Evolutionary conservation across 2,888 invertebrate genomes (phyloP).

Genomic region (Hypolimnas misippus): DNA sequence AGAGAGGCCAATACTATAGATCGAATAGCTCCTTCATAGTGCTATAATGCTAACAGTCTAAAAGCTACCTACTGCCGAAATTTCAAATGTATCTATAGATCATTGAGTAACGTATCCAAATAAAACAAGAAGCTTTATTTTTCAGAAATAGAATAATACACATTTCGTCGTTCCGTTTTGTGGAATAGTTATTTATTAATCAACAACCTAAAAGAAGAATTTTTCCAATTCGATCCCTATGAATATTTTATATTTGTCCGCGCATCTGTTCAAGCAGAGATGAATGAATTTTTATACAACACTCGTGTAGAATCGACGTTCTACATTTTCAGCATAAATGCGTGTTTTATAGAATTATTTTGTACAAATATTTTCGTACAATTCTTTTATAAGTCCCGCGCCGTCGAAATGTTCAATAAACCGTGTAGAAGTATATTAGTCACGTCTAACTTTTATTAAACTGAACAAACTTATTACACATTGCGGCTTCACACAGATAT

Average conservation of each 20-base stretch:
- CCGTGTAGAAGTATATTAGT: constrained; percentile 10
- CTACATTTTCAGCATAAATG: constrained; percentile 13
- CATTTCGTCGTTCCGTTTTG: constrained; percentile 20
- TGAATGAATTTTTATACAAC: constrained; percentile 42
- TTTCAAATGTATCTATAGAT: no score
- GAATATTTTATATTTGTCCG: constrained; percentile 46
- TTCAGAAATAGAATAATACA: not conserved
- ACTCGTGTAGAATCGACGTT: constrained; percentile 16
- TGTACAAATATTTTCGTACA: constrained; percentile 12
- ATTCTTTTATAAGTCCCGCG: not conserved
- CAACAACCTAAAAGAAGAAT: constrained; percentile 40
- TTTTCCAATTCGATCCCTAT: constrained; percentile 44
- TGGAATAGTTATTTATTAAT: constrained; percentile 41
- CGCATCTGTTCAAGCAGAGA: constrained; percentile 40
- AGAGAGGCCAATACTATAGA: no score
- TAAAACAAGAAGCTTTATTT: not conserved
- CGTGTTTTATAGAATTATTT: constrained; percentile 8
- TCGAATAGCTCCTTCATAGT: no score
- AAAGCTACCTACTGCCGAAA: no score
- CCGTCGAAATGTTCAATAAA: constrained; percentile 8
- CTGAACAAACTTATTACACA: constrained; percentile 21
- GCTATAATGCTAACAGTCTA: no score
- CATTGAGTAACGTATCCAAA: not conserved
- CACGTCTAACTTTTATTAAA: constrained; percentile 18
- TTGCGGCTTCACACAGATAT: constrained; percentile 5